Base-by-base conservation (phyloP, 2,888 invertebrate species). In the Conus canariensis region DNA sequence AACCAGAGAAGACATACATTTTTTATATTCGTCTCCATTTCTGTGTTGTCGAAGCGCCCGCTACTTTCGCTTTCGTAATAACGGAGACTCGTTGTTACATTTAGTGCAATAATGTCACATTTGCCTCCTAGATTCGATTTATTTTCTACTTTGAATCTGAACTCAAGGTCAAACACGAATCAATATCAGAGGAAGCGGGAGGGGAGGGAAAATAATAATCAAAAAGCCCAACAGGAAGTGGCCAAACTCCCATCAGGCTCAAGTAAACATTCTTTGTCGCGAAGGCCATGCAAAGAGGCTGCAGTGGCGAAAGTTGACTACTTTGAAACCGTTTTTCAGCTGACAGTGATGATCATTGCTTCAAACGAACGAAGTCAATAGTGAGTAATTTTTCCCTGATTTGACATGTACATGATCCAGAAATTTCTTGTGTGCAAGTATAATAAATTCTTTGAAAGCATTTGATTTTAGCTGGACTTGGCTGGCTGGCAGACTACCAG, bases 201-300 rank as follows among this genome's bases (percentile, higher is more conserved):
- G 9, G 6, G 6, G 30, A 30, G 30, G 25, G 30, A 80, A 16
- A 30, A 25, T 22, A 22, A 16, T 30, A 10, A 22, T 22, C 8
- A 22, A 80, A 16, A 58, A 58, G 1, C 1, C 14, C 10, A 58
- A 83, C 82, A 56, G 82, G 82, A 83, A 83, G 82, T 83, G 7
- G 6, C 16, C 56, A 16, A 58, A 83, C 58, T 83, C 82, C 82
- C 82, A 83, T 25, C 25, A 58, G 16, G 56, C 82, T 22, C 19
- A 83, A 19, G 82, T 83, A 83, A 83, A 83, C 82, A 83, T 83
- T 83, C 82, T 83, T 83, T 83, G 82, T 83, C 82, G 82, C 82
- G 82, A 83, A 83, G 82, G 82, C 82, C 82, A 58, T 83, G 82
- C 22, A 22, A 8, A 83, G 82, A 83, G 16, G 9, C 10, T 22